Base-by-base conservation (phyloP, 2,888 invertebrate genomes). In the Plebejus anna region DNA sequence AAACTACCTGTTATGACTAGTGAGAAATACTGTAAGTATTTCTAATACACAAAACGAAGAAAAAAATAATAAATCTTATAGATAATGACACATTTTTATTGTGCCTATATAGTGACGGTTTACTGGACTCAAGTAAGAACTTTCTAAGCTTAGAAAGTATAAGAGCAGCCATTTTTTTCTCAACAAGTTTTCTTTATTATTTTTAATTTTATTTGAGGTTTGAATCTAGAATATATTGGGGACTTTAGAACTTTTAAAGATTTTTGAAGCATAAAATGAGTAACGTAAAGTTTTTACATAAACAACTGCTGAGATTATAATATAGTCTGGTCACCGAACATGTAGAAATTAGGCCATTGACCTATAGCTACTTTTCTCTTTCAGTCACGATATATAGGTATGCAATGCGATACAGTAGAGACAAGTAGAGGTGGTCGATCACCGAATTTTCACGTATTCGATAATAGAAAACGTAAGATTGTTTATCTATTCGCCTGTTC, bases 401-500 rank as follows among this genome's bases (percentile, higher is more conserved):
- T 55, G 2, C 2, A 2, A 47, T 47, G 47, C 9, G 47, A 47
- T 47, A 47, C 7, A 7, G 6, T 6, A 38, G 38, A 42, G 42
- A 42, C 42, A 42, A 42, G 42, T 7, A 42, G 42, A 7, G 42
- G 9, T 9, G 9, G 47, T 47, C 47, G 3, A 55, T 55, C 3
- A 16, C 16, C 16, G 3, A 16, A 51, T 13, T 51, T 51, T 55
- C 16, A 55, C 55, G 55, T 55, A 55, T 55, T 55, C 55, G 3
- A 11, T 47, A 9, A 55, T 13, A 55, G 55, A 16, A 13, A 66
- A 66, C 36, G 13, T 13, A 66, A 61, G 6, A 59, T n/a, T 55
- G 4, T 61, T 61, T 59, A 59, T 59, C 22, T 22, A 57, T n/a
- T 57, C 7, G 61, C 32, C 16, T 66, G 66, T 80, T 79, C 80